phyloP scores from a whole-genome alignment of 2,797 vertebrate genomes.

The Parauchenoglanis ngamensis region DNA sequence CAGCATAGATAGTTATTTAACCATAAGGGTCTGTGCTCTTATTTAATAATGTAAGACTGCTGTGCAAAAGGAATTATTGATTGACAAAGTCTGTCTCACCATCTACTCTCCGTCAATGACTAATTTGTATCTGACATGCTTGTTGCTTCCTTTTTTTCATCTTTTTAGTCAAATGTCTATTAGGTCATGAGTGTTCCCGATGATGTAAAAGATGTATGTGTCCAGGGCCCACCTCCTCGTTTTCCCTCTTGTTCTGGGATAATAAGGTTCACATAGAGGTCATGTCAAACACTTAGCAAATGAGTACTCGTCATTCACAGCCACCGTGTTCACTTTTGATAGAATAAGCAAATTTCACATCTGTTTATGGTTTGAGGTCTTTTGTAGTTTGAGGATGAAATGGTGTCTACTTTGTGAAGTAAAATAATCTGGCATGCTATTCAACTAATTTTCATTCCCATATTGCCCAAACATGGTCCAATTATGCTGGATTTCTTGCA shows the following conservation, averaged over 20 bases:
- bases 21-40: conserved; percentile 43
- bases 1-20: conserved; percentile 37
- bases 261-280: conserved; percentile 50
- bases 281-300: conserved; percentile 50
- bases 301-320: conserved; percentile 13
- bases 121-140: conserved; percentile 6
- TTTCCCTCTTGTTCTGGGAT: conserved; percentile 29
- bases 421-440: neutral
- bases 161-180: conserved; percentile 27
- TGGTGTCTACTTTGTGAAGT: neutral
- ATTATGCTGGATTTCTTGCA: conserved; percentile 4
- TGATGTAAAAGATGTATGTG: conserved; percentile 32
- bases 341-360: neutral
- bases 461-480: neutral
- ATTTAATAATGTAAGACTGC: conserved; percentile 57
- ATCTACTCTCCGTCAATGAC: conserved; percentile 22
- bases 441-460: neutral
- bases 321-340: neutral
- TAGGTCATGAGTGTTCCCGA: conserved; percentile 15
- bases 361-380: neutral
- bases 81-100: conserved; percentile 29
- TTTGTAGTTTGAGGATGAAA: neutral
- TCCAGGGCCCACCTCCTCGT: neutral
- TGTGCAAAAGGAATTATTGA: conserved; percentile 52
- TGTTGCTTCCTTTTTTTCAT: conserved; percentile 21